phyloP scores from a whole-genome alignment of 2,797 vertebrate genomes.

The Coregonus ussuriensis region DNA sequence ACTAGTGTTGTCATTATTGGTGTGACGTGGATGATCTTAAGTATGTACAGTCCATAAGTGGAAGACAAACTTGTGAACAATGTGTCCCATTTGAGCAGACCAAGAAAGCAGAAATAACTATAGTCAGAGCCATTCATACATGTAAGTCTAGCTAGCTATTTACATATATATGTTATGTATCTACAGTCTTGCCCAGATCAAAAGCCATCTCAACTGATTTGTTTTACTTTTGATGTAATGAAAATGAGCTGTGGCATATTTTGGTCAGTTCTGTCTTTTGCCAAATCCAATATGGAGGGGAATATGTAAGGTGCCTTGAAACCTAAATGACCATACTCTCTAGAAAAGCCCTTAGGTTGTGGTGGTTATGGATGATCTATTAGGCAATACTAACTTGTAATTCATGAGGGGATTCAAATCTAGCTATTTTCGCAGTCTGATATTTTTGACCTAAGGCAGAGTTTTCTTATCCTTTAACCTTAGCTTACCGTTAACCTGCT shows the following conservation, averaged over 20 bases:
- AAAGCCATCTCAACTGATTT: no score
- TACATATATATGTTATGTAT: no score
- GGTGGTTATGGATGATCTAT: background rate
- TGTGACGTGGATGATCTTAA: constrained; percentile 59
- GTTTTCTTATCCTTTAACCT: background rate
- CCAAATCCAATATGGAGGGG: background rate
- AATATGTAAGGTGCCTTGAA: background rate
- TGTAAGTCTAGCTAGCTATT: no score
- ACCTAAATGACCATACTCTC: no score
- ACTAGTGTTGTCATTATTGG: background rate
- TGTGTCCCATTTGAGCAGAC: background rate
- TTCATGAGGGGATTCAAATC: background rate
- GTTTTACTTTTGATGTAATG: background rate
- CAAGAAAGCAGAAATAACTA: background rate
- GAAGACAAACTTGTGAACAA: background rate
- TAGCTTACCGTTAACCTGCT: background rate
- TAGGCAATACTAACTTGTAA: background rate
- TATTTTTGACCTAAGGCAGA: background rate
- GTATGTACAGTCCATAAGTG: constrained; percentile 29
- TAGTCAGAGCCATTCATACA: background rate
- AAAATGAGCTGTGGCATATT: background rate
- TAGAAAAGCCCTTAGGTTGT: background rate
- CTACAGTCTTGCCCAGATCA: background rate
- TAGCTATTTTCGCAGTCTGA: background rate
- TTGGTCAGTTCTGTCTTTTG: background rate